Evolutionary conservation across 2,888 invertebrate genomes (phyloP).

Genomic region (Apamea epomidion): DNA sequence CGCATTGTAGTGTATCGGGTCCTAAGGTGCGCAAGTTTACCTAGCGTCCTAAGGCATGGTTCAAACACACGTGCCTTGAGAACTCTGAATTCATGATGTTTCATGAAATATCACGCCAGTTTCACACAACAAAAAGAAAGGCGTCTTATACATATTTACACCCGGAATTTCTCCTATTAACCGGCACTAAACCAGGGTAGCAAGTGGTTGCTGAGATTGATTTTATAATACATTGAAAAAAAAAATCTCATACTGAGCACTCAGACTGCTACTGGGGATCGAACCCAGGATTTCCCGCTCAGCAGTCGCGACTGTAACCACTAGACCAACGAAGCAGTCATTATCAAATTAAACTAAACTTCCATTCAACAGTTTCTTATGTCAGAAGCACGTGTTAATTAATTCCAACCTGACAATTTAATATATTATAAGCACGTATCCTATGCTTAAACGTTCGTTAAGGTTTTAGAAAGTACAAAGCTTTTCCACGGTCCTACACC

Average conservation of each 20-base stretch:
- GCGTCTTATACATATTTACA: not conserved
- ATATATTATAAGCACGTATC: conserved; percentile 9
- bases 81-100: conserved; percentile 5
- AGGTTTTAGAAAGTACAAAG: conserved; percentile 30
- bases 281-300: too few species aligned
- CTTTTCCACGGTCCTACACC: not conserved
- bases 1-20: conserved; percentile 41
- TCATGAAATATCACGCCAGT: not conserved
- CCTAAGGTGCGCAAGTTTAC: conserved; percentile 13
- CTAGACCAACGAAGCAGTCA: not conserved
- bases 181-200: not conserved
- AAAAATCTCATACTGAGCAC: not conserved
- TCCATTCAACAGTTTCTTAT: not conserved
- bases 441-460: not conserved
- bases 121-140: not conserved
- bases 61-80: conserved; percentile 1
- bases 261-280: too few species aligned
- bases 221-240: not conserved
- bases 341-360: not conserved
- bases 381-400: not conserved
- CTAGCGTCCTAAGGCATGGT: not conserved
- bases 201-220: not conserved
- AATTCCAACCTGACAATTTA: conserved; percentile 1
- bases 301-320: not conserved
- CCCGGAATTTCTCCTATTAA: not conserved